Percentiles rank a stretch among this genome's conserved stretches.
phyloP scores from a whole-genome alignment of 2,888 invertebrate genomes.

The Caradrina clavipalpis region DNA sequence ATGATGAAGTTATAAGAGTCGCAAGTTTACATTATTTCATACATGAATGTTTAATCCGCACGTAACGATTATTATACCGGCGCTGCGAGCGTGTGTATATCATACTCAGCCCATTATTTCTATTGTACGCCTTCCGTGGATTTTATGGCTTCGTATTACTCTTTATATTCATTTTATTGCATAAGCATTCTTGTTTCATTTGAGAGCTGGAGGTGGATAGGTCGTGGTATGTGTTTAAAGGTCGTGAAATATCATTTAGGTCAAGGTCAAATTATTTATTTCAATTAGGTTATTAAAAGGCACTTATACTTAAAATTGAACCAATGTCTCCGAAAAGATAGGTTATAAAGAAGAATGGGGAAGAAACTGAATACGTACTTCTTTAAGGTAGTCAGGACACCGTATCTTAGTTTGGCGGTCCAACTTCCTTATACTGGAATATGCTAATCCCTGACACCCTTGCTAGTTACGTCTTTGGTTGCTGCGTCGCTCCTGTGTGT shows the following conservation, averaged over 20 bases:
- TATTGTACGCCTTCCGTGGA: constrained; percentile 62
- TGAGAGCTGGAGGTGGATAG: not conserved
- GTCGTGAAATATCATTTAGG: not conserved
- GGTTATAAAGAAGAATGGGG: no score
- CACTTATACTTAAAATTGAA: no score
- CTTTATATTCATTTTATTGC: constrained; percentile 38
- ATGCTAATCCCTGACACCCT: no score
- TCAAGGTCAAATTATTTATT: no score
- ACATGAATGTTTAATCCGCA: constrained; percentile 62
- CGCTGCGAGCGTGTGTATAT: constrained; percentile 51
- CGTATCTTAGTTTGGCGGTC: no score
- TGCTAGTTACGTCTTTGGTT: no score
- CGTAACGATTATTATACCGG: constrained; percentile 57
- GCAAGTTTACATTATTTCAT: constrained; percentile 22
- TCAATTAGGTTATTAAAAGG: no score
- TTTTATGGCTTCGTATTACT: constrained; percentile 54
- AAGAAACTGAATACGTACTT: no score
- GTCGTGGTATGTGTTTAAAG: not conserved
- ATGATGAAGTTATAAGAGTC: constrained; percentile 17
- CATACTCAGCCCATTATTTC: constrained; percentile 69
- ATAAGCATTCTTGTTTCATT: constrained; percentile 2
- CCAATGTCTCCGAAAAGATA: no score
- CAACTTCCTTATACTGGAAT: no score
- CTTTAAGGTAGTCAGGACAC: no score
- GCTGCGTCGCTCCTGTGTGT: no score